Evolutionary conservation across 2,113 vertebrate species (phyloP).

Genomic region (Mugil cephalus): DNA sequence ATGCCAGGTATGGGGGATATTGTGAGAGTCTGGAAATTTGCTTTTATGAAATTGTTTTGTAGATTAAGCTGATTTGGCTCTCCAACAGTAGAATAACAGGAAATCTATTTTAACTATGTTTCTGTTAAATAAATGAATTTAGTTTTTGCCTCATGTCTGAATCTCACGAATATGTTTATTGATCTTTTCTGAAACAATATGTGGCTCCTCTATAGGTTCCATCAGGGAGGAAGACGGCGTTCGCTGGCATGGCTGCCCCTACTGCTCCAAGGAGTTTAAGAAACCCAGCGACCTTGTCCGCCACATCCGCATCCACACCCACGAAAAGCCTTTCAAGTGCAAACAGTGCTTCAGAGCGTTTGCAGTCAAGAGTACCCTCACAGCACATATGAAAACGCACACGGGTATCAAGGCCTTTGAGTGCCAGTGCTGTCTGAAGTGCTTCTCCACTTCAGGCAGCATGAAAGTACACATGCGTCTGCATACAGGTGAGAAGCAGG

Average conservation of each 20-base stretch:
- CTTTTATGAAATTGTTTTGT: too few relatives aligned
- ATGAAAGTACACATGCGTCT: constrained; percentile 98
- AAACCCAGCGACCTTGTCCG: constrained; percentile 98
- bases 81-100: too few relatives aligned
- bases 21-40: too few relatives aligned
- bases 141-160: too few relatives aligned
- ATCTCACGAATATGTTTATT: too few relatives aligned
- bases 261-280: constrained; percentile 97
- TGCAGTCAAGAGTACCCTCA: constrained; percentile 98
- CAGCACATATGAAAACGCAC: constrained; percentile 98
- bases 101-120: too few relatives aligned
- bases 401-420: constrained; percentile 97
- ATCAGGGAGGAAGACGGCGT: constrained; percentile 95
- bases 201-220: constrained; percentile 84
- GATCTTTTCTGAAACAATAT: too few relatives aligned
- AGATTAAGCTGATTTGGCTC: neutral
- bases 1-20: constrained; percentile 89
- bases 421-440: constrained; percentile 96
- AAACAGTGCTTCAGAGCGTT: constrained; percentile 98
- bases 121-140: too few relatives aligned
- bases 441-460: constrained; percentile 99
- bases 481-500: constrained; percentile 90
- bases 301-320: constrained; percentile 98
- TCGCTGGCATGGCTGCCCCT: constrained; percentile 96
- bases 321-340: constrained; percentile 99